Evolutionary conservation across 2,113 vertebrate species (phyloP), one percentile per base, ranked within the genome.

Genomic region (Amphilophus citrinellus): DNA sequence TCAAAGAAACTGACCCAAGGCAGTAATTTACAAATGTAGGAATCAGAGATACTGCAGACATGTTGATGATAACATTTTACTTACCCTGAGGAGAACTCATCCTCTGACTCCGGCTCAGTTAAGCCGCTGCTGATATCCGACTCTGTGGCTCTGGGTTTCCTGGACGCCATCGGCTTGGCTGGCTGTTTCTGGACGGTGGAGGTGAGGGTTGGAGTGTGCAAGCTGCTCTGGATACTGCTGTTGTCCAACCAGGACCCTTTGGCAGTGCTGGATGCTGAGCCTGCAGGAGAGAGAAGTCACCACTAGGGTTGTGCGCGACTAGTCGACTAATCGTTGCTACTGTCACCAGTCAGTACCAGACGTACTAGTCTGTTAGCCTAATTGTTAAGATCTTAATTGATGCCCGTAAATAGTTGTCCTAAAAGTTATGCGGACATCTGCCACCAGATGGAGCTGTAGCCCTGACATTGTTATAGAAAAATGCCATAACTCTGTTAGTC

Each of bases 141-240:
- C 61, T 58, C 27, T 14, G 62, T 1, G 17, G 57, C 35, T 22
- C 6, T 59, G 63, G 32, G 35, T 9, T 73, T 81, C 6, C 20
- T 42, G 68, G 78, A 11, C 76, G 56, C 14, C 17, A 9, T 24
- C 14, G 8, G 42, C 11, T 62, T 80, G 35, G 15, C 6, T 1
- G 87, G 80, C 27, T 75, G 77, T 80, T 85, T 96, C 91, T 94
- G 86, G 6, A 85, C 63, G 0, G 97, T 97, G 42, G 97, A 97
- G 13, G 96, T 96, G 59, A 96, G 81, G 5, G 92, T 91, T 0
- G 95, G 95, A 6, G 84, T 91, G 63, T 56, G 65, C 73, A 94
- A 61, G 50, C 32, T 88, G 76, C 66, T 89, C 37, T 50, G 77
- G 65, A 94, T 44, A 7, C 82, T 91, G 77, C 77, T 85, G 81